These are phyloP conservation scores for Caenorhabditis sp. DNA, from an alignment of 2,888 invertebrate species.

Conservation along the genomic window DNA sequence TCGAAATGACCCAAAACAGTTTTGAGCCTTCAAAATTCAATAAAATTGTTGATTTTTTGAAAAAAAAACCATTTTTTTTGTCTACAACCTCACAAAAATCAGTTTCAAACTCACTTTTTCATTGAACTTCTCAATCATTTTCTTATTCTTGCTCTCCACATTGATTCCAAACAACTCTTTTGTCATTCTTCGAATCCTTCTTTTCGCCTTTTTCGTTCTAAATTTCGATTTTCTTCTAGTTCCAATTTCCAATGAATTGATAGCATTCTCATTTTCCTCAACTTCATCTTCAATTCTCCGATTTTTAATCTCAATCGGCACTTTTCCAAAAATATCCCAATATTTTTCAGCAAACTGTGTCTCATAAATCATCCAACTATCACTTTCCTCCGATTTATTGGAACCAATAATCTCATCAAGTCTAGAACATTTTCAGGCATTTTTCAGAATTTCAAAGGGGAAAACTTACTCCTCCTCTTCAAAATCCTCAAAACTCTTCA, in stretches of 20 bases:
- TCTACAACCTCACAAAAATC: too few species aligned
- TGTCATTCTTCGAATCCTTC: neutral
- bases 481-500: neutral
- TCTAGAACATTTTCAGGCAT: neutral
- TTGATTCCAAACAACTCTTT: neutral
- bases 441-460: neutral
- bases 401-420: too few species aligned
- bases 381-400: constrained; percentile 3
- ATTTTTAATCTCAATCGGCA: constrained; percentile 16
- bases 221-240: too few species aligned
- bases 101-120: neutral
- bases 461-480: neutral
- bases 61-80: too few species aligned
- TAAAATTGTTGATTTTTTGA: too few species aligned
- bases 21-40: too few species aligned
- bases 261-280: neutral
- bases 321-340: constrained; percentile 29
- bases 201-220: neutral
- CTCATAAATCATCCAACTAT: neutral
- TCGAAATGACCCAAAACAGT: too few species aligned
- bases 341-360: constrained; percentile 14
- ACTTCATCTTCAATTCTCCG: neutral
- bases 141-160: neutral
- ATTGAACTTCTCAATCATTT: neutral
- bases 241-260: too few species aligned